phyloP scores from a whole-genome alignment of 2,797 vertebrate species.

The Aphelocoma californica region DNA sequence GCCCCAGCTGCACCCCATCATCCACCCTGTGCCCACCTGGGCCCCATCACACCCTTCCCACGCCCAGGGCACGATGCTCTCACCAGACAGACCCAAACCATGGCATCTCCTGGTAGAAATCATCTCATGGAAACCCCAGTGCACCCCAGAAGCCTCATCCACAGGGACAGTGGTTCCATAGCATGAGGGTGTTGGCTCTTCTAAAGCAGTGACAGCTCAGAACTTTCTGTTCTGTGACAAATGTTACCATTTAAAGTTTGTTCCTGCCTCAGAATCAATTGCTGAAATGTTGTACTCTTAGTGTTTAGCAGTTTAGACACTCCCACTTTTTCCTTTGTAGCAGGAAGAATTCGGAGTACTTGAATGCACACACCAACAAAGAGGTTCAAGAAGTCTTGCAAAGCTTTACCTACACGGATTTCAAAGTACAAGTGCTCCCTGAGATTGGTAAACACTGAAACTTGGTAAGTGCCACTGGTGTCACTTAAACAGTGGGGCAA shows the following conservation, averaged over 20 bases:
- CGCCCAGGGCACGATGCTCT: accelerated
- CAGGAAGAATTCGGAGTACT: background rate
- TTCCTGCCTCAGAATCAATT: background rate
- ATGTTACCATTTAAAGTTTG: background rate
- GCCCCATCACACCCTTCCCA: accelerated
- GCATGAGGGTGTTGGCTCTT: accelerated
- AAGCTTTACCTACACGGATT: background rate
- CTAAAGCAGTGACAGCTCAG: background rate
- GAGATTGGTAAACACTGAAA: background rate
- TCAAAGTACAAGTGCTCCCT: background rate
- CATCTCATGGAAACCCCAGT: background rate
- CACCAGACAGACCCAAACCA: accelerated
- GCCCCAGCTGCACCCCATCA: background rate
- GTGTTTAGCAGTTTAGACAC: background rate
- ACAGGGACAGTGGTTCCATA: accelerated
- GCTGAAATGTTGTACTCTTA: background rate
- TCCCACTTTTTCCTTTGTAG: no score
- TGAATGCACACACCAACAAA: background rate
- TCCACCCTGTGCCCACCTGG: background rate
- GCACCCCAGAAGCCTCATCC: background rate
- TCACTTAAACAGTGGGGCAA: background rate
- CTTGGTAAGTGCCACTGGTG: background rate
- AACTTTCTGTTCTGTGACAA: background rate
- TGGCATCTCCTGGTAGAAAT: background rate
- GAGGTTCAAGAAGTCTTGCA: background rate